Evolutionary conservation across 1,140 invertebrate genomes (phyloP).

Genomic region (Cherax quadricarinatus): DNA sequence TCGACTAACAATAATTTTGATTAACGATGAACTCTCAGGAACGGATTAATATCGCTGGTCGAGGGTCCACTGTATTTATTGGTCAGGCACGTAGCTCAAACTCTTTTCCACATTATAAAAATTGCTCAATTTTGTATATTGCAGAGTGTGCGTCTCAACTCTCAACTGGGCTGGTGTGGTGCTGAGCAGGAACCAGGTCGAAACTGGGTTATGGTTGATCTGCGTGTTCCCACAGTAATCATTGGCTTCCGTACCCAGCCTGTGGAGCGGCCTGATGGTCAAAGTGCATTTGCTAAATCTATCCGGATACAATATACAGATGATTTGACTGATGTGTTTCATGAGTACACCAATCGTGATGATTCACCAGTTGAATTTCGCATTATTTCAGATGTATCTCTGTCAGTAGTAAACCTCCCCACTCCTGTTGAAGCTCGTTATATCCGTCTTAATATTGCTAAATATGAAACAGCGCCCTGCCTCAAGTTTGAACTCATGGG

Average conservation of each 20-base stretch:
- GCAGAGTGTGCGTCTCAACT: constrained; percentile 84
- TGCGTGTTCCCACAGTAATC: constrained; percentile 92
- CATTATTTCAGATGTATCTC: constrained; percentile 87
- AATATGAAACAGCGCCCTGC: constrained; percentile 92
- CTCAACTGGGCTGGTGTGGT: constrained; percentile 92
- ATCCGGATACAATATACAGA: constrained; percentile 92
- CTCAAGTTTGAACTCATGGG: constrained; percentile 95
- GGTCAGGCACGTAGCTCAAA: too few relatives aligned
- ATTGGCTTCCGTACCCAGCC: constrained; percentile 93
- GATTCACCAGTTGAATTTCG: constrained; percentile 95
- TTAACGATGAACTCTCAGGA: too few relatives aligned
- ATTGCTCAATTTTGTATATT: neutral
- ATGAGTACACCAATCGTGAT: constrained; percentile 93
- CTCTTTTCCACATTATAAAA: too few relatives aligned
- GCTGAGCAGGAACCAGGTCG: constrained; percentile 87
- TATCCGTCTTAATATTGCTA: constrained; percentile 90
- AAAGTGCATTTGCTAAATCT: constrained; percentile 90
- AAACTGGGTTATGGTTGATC: constrained; percentile 92
- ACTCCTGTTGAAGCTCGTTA: constrained; percentile 94
- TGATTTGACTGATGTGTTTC: constrained; percentile 91
- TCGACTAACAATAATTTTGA: too few relatives aligned
- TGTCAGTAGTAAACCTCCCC: constrained; percentile 92
- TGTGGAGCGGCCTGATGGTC: constrained; percentile 86
- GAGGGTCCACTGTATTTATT: too few relatives aligned
- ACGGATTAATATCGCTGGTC: too few relatives aligned